phyloP scores from a whole-genome alignment of 30 jellyfish, hydroid and myxozoan species.

The Cassiopea xamachana region DNA sequence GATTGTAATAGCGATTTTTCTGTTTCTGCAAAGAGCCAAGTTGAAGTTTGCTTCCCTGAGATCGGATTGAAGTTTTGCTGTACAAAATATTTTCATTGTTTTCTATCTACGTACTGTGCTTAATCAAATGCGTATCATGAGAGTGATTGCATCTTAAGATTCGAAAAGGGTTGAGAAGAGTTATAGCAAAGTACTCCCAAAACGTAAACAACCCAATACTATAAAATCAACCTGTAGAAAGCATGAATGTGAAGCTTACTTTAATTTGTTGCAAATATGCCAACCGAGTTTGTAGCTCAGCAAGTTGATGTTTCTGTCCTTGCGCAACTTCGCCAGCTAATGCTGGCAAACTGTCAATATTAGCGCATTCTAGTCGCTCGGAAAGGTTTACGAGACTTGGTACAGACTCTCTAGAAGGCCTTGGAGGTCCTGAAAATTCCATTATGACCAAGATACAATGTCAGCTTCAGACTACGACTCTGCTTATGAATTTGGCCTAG shows the following conservation, averaged over 20 bases:
- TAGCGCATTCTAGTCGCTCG: slow-evolving; percentile 46
- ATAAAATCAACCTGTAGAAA: neutral
- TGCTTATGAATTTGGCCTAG: neutral
- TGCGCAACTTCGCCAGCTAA: slow-evolving; percentile 79
- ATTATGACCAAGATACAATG: neutral
- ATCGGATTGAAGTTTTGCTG: too few relatives aligned
- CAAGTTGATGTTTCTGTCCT: slow-evolving; percentile 77
- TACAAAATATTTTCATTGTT: too few relatives aligned
- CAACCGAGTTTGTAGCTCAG: slow-evolving; percentile 56
- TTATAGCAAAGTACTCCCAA: neutral
- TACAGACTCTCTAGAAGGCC: slow-evolving; percentile 51
- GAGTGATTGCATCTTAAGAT: too few relatives aligned
- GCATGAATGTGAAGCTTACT: slow-evolving; percentile 13
- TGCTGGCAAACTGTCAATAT: slow-evolving; percentile 71
- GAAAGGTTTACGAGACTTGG: slow-evolving; percentile 66
- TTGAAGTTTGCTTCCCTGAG: too few relatives aligned
- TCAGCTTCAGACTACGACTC: neutral
- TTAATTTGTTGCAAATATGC: slow-evolving; percentile 33
- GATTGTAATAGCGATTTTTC: too few relatives aligned
- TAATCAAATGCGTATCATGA: too few relatives aligned
- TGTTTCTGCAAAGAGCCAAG: too few relatives aligned
- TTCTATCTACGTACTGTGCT: too few relatives aligned
- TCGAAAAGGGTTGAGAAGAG: too few relatives aligned
- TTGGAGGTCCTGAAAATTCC: slow-evolving; percentile 74
- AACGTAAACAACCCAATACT: neutral